A percentile compares a stretch with the other conserved stretches of the same genome.
Conservation (phyloP, 2,113 vertebrate genomes). For the Pleuronectes platessa region DNA sequence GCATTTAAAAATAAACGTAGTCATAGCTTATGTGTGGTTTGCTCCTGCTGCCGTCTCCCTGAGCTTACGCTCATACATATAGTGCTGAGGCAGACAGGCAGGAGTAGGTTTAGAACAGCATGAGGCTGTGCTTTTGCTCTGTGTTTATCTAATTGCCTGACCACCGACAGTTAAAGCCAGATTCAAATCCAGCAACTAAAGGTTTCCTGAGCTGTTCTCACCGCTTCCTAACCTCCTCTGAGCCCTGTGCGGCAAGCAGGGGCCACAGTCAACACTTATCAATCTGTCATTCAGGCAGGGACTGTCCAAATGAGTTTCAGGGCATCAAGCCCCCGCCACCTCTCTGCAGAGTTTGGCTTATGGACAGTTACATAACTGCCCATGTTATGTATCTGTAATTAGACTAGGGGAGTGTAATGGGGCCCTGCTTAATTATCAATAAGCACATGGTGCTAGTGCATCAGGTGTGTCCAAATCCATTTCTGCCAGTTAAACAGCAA, state of each 20-base stretch:
- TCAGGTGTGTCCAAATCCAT: background rate
- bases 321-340: conserved; percentile 39
- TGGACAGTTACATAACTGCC: conserved; percentile 42
- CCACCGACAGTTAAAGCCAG: conserved; percentile 68
- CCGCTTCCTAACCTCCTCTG: conserved; percentile 33
- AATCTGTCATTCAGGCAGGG: conserved; percentile 70
- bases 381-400: conserved; percentile 57
- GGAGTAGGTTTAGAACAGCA: conserved; percentile 58
- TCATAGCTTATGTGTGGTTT: background rate
- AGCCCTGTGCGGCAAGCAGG: conserved; percentile 33
- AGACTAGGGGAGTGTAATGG: conserved; percentile 42
- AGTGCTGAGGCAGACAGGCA: conserved; percentile 47
- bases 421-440: background rate
- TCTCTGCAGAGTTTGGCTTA: conserved; percentile 46
- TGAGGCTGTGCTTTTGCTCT: conserved; percentile 61
- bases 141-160: conserved; percentile 74
- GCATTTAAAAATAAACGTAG: conserved; percentile 21
- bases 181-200: conserved; percentile 58
- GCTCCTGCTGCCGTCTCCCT: conserved; percentile 10
- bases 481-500: background rate
- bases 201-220: conserved; percentile 48
- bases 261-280: conserved; percentile 56
- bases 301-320: conserved; percentile 52
- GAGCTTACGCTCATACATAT: conserved; percentile 64
- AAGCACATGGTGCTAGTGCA: background rate